Percentiles rank a stretch among this genome's conserved stretches.
Conservation (phyloP, 92 coral and sea anemone genomes). For the Zoanthus solanderi region DNA sequence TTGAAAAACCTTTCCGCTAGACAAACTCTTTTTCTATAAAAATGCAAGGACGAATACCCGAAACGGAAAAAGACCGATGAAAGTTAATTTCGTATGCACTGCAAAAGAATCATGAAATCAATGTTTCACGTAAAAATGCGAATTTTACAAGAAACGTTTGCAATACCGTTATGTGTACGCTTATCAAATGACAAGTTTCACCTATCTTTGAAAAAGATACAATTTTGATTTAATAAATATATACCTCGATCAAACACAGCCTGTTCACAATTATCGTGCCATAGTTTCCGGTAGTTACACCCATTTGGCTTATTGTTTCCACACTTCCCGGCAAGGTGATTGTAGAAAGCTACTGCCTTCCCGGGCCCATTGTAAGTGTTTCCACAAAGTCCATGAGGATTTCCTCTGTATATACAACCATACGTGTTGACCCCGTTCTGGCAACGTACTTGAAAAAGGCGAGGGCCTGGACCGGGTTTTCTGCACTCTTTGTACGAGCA, state of each 20-base stretch:
- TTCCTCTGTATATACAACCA: constrained; percentile 45
- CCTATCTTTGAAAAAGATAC: too few relatives aligned
- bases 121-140: too few relatives aligned
- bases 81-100: too few relatives aligned
- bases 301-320: neutral
- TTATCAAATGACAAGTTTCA: too few relatives aligned
- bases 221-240: too few relatives aligned
- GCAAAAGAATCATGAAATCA: too few relatives aligned
- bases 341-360: neutral
- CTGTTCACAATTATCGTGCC: neutral
- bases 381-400: constrained; percentile 29
- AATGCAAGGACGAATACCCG: too few relatives aligned
- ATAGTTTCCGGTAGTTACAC: neutral
- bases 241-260: neutral
- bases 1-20: too few relatives aligned
- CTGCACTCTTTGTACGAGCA: constrained; percentile 40
- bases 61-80: too few relatives aligned
- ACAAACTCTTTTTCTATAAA: too few relatives aligned
- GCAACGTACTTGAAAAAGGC: constrained; percentile 38
- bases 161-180: too few relatives aligned
- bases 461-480: constrained; percentile 24
- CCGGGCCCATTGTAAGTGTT: neutral
- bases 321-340: neutral
- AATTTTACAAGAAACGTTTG: too few relatives aligned
- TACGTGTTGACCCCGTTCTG: neutral